phyloP scores from a whole-genome alignment of 2,888 invertebrate species.

The Trachelus troglodyta region DNA sequence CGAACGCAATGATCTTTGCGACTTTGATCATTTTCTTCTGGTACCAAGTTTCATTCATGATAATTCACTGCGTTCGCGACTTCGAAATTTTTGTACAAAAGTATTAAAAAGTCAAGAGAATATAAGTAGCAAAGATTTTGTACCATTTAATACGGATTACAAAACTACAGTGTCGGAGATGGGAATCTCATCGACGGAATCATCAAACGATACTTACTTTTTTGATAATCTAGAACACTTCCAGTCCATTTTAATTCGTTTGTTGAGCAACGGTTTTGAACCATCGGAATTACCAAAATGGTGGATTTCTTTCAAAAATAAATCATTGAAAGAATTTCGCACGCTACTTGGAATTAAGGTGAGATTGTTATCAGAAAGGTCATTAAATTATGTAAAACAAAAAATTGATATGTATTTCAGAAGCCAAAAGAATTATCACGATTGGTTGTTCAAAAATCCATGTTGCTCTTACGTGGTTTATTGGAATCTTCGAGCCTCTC shows the following conservation, averaged over 20 bases:
- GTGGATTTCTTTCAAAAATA: slow-evolving; percentile 55
- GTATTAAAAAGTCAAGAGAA: slow-evolving; percentile 31
- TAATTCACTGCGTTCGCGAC: slow-evolving; percentile 46
- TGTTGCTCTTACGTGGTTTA: slow-evolving; percentile 34
- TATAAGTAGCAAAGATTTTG: slow-evolving; percentile 33
- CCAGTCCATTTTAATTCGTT: slow-evolving; percentile 37
- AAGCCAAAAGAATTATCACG: slow-evolving; percentile 42
- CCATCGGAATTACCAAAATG: slow-evolving; percentile 47
- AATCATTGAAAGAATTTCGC: slow-evolving; percentile 48
- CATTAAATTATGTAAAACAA: neutral
- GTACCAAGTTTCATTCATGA: slow-evolving; percentile 50
- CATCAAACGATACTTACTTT: slow-evolving; percentile 40
- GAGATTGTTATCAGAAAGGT: slow-evolving; percentile 1
- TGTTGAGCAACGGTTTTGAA: slow-evolving; percentile 37
- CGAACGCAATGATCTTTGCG: slow-evolving; percentile 47
- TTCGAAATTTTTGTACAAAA: slow-evolving; percentile 52
- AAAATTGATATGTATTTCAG: slow-evolving; percentile 21
- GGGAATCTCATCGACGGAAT: neutral
- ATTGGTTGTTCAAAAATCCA: slow-evolving; percentile 38
- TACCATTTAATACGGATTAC: slow-evolving; percentile 31
- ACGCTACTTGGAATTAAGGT: slow-evolving; percentile 46
- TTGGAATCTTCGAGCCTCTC: slow-evolving; percentile 9
- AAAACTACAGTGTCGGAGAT: neutral
- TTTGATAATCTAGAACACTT: slow-evolving; percentile 38
- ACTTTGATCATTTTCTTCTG: slow-evolving; percentile 54